Percentiles rank a stretch among this genome's conserved stretches.
phyloP scores from a whole-genome alignment of 2,797 vertebrate species.

The Columba guinea region DNA sequence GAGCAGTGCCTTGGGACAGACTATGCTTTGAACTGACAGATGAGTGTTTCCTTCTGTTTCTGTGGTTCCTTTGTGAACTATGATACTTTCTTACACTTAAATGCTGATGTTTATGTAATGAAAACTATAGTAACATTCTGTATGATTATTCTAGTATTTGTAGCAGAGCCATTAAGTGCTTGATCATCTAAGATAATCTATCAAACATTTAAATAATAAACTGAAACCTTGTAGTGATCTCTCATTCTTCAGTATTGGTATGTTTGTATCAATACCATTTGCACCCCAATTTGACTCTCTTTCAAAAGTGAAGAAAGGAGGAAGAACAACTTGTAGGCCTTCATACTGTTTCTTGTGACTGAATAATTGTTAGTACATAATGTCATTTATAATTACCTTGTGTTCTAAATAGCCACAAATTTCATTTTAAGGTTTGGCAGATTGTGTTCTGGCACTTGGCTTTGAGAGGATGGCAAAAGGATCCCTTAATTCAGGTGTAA shows the following conservation, averaged over 20 bases:
- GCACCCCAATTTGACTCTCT: background rate
- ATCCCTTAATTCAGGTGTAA: conserved; percentile 79
- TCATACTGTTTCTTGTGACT: background rate
- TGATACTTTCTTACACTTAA: background rate
- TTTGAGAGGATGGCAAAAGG: conserved; percentile 96
- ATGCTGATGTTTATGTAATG: background rate
- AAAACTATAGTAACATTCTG: background rate
- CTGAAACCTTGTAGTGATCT: background rate
- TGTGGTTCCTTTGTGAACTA: background rate
- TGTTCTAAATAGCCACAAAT: background rate
- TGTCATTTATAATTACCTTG: background rate
- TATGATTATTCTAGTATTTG: background rate
- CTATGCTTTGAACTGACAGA: background rate
- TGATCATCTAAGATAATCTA: background rate
- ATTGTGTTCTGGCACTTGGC: conserved; percentile 93
- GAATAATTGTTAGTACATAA: background rate
- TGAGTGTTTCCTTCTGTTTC: background rate
- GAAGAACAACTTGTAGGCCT: background rate
- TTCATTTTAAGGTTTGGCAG: conserved; percentile 83
- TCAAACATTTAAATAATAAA: background rate
- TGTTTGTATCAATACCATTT: background rate
- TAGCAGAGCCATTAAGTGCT: background rate
- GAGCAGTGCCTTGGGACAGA: background rate
- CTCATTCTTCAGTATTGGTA: background rate
- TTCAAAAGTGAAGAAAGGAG: background rate